Evolutionary conservation across 2,888 invertebrate species (phyloP).

Genomic region (Lissocephala sabroskyi): DNA sequence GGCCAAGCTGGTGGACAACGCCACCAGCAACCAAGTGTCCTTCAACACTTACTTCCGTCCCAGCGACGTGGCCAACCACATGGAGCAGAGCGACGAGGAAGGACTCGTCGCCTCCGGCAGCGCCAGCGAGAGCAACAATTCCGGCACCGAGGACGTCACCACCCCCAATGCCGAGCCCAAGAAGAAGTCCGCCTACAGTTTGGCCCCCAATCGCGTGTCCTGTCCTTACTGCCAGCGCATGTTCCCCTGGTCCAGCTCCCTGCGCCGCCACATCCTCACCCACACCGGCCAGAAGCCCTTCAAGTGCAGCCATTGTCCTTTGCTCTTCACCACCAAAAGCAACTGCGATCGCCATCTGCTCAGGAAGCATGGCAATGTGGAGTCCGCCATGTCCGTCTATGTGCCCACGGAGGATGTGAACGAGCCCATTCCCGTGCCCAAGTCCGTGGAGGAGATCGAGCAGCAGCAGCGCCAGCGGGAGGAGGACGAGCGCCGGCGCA

Average conservation of each 20-base stretch:
- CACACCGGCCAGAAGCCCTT: constrained; percentile 98
- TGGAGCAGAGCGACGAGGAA: constrained; percentile 78
- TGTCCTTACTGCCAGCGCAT: constrained; percentile 95
- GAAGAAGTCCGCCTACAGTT: constrained; percentile 95
- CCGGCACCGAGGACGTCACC: constrained; percentile 82
- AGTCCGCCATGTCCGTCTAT: constrained; percentile 72
- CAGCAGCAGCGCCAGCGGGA: constrained; percentile 61
- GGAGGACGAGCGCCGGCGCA: constrained; percentile 54
- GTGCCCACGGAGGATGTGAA: constrained; percentile 74
- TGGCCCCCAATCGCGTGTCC: constrained; percentile 93
- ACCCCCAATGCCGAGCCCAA: constrained; percentile 74
- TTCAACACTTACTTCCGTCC: constrained; percentile 79
- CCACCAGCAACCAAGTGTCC: constrained; percentile 74
- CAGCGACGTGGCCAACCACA: constrained; percentile 70
- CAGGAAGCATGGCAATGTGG: constrained; percentile 84
- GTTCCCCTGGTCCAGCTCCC: constrained; percentile 97
- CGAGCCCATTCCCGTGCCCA: constrained; percentile 70
- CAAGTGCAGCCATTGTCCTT: constrained; percentile 93
- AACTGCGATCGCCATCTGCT: constrained; percentile 96
- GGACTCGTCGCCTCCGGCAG: constrained; percentile 84
- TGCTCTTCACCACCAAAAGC: constrained; percentile 96
- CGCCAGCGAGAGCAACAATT: constrained; percentile 87
- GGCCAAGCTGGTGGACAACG: constrained; percentile 83
- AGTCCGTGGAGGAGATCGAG: constrained; percentile 69
- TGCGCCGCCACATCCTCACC: constrained; percentile 92